Percentiles rank a stretch among this genome's conserved stretches.
Conservation (phyloP, 1,140 invertebrate species). For the Holotrichia oblita region DNA sequence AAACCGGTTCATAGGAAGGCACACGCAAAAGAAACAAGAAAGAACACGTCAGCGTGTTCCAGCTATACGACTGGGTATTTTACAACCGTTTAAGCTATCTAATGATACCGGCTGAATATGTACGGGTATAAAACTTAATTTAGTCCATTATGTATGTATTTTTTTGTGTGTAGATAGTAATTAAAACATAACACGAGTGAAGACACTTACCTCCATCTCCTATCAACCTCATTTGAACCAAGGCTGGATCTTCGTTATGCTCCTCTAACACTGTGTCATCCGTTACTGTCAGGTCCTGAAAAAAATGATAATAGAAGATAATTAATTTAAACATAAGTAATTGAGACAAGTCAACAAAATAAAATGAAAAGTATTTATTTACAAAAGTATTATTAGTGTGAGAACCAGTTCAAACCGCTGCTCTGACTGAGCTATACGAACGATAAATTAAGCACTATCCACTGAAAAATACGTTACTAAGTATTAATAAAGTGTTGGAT, state of each 20-base stretch:
- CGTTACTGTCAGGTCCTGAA: slow-evolving; percentile 83
- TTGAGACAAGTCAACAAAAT: not conserved
- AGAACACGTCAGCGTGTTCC: not conserved
- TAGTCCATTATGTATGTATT: not conserved
- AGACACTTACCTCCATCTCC: slow-evolving; percentile 80
- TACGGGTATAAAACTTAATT: not conserved
- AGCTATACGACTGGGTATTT: slow-evolving; percentile 9
- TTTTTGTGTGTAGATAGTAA: not conserved
- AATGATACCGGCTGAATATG: not conserved
- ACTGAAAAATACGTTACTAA: not conserved
- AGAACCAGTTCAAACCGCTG: no score
- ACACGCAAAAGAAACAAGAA: not conserved
- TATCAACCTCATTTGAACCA: slow-evolving; percentile 85
- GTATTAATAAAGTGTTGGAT: no score
- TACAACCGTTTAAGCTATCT: slow-evolving; percentile 7
- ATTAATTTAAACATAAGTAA: not conserved
- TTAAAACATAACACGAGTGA: not conserved
- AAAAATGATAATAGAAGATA: slow-evolving; percentile 61
- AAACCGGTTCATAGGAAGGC: slow-evolving; percentile 20
- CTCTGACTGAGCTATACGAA: no score
- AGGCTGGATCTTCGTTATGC: slow-evolving; percentile 84
- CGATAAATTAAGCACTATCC: no score
- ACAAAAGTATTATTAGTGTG: no score
- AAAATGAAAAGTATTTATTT: not conserved
- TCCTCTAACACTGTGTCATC: slow-evolving; percentile 90